phyloP scores from a whole-genome alignment of 2,888 invertebrate species.

The Phaedon cochleariae region DNA sequence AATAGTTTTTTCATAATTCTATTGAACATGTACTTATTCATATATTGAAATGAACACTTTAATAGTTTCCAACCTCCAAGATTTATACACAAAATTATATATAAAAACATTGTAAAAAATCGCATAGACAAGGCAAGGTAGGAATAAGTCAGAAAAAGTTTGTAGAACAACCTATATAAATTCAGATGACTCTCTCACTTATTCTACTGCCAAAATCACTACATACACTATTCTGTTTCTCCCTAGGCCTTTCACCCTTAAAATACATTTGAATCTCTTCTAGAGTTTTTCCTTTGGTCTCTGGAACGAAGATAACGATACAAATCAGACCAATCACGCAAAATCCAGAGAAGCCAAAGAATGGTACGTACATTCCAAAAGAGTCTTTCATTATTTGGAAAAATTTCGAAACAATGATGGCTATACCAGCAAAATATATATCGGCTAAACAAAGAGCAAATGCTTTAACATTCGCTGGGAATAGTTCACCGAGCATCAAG shows the following conservation, averaged over 20 bases:
- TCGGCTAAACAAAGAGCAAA: slow-evolving; percentile 68
- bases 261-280: slow-evolving; percentile 74
- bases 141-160: not conserved
- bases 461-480: slow-evolving; percentile 67
- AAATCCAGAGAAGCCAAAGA: slow-evolving; percentile 71
- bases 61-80: too few relatives aligned
- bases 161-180: too few relatives aligned
- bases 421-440: slow-evolving; percentile 63
- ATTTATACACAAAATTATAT: too few relatives aligned
- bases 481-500: slow-evolving; percentile 65
- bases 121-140: not conserved
- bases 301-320: slow-evolving; percentile 71
- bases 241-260: slow-evolving; percentile 58
- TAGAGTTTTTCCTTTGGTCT: slow-evolving; percentile 77
- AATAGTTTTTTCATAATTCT: too few relatives aligned
- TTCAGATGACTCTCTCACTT: not conserved
- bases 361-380: slow-evolving; percentile 71
- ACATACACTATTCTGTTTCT: not conserved
- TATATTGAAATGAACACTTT: too few relatives aligned
- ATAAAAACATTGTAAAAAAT: not conserved
- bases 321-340: slow-evolving; percentile 70
- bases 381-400: slow-evolving; percentile 66
- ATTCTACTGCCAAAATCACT: not conserved
- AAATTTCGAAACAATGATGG: slow-evolving; percentile 63
- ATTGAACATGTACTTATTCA: too few relatives aligned